Base-by-base conservation (phyloP, 2,797 vertebrate species). In the Bradypodion ventrale region DNA sequence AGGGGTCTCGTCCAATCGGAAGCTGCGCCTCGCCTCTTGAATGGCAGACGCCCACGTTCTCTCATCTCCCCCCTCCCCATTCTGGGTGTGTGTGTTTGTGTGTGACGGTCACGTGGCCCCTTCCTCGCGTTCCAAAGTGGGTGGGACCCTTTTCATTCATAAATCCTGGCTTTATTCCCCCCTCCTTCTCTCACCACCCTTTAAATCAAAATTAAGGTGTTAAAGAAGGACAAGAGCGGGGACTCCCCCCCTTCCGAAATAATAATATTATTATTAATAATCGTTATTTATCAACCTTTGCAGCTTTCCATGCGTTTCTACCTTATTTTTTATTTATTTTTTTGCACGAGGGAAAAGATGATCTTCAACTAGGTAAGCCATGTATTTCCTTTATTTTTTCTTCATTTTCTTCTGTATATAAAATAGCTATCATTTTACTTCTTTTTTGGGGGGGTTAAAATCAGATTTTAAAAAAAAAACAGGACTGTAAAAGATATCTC, bases 131-230 rank as follows among this genome's bases (percentile, higher is more conserved):
- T 46, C 75, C 21, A 56, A 90, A 90, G 96, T 96, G 96, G 97
- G 97, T 91, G 97, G 96, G 95, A 92, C 95, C 90, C 94, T 91
- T 94, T 97, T 96, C 97, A 98, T 98, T 98, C 97, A 98, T 98
- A 98, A 98, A 97, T 97, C 96, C 96, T 95, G 52, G 15, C 21
- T 56, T 94, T 92, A n/a, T n/a, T n/a, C n/a, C n/a, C 90, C 91
- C 93, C 70, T n/a, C n/a, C n/a, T n/a, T n/a, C n/a, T n/a, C n/a
- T n/a, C n/a, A n/a, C 94, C n/a, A n/a, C 68, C 40, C 90, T 93
- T 94, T 92, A 92, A 95, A 94, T 90, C 91, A 91, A 94, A 96
- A 95, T 96, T 94, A 95, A 94, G 94, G 94, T 91, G 94, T 83
- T 83, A 89, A n/a, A 91, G 83, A 92, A 42, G 29, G 83, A 29